Evolutionary conservation across 2,113 vertebrate species (phyloP), one percentile per base, ranked within the genome.

Genomic region (Hippocampus zosterae): DNA sequence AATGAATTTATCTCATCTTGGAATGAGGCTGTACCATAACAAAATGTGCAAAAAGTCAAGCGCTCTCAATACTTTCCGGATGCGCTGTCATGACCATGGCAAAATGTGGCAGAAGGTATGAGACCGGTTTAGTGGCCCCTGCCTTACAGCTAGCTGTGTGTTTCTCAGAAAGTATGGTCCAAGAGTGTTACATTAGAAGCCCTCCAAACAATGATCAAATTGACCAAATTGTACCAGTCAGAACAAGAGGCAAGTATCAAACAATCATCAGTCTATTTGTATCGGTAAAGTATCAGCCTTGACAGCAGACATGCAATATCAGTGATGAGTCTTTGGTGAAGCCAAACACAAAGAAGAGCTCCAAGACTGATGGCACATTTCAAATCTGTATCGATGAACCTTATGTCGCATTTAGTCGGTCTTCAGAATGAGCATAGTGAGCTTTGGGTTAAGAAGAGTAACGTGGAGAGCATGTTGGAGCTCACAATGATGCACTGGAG

Each of bases 381-480:
- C 61, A 61, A 41, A 67, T 56, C 59, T 23, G 57, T 65, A 64
- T 56, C 33, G 63, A 33, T 79, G 69, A 76, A 72, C 75, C 74
- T 60, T 46, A 40, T 25, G 62, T 64, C 61, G 9, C 41, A 48
- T 48, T 12, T 11, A 69, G 40, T 25, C 33, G 62, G 66, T 72
- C 74, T 73, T 74, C 62, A 70, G 70, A 79, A 74, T 63, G 57
- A 84, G 77, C 82, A 81, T 81, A 73, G 18, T 70, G 67, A 40
- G 80, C 81, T 73, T 79, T 66, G 42, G 74, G 74, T 83, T 64
- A 70, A 63, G 71, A 76, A 56, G 46, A 67, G 77, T 67, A 71
- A 68, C 76, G 69, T 73, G 63, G 69, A 68, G 74, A 74, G 79
- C 83, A 85, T 80, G 75, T 79, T 71, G 78, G 78, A 70, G 70